phyloP scores from a whole-genome alignment of 2,113 vertebrate species.

The Muntiacus reevesi region DNA sequence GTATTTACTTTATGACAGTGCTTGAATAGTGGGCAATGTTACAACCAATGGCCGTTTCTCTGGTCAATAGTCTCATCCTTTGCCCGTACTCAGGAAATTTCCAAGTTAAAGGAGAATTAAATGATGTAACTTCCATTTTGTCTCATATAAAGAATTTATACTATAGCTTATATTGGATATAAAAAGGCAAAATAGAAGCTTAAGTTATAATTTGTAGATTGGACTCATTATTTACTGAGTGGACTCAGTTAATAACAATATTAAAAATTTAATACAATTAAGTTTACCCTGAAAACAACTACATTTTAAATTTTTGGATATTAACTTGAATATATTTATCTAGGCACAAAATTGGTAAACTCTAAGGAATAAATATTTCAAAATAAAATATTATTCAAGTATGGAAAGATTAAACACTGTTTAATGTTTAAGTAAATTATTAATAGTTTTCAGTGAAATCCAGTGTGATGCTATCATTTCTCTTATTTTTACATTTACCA shows the following conservation, averaged over 20 bases:
- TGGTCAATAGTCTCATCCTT: not conserved
- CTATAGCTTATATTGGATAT: not conserved
- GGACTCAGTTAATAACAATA: not conserved
- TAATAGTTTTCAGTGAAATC: not conserved
- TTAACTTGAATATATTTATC: not conserved
- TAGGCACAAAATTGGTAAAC: not conserved
- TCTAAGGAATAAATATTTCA: not conserved
- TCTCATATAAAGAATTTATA: not conserved
- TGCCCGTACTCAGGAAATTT: not conserved
- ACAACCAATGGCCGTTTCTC: not conserved
- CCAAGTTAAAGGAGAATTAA: not conserved
- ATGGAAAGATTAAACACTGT: not conserved
- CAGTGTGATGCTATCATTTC: not conserved
- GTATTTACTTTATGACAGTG: not conserved
- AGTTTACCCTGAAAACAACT: not conserved
- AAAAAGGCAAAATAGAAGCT: not conserved
- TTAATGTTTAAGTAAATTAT: not conserved
- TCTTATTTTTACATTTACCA: not conserved
- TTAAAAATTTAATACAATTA: not conserved
- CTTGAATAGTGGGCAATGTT: not conserved
- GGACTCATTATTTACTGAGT: not conserved
- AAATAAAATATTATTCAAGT: not conserved
- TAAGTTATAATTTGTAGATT: not conserved
- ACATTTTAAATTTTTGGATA: not conserved
- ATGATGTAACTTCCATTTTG: not conserved